phyloP scores from a whole-genome alignment of 2,797 vertebrate species.

The Coreius guichenoti region DNA sequence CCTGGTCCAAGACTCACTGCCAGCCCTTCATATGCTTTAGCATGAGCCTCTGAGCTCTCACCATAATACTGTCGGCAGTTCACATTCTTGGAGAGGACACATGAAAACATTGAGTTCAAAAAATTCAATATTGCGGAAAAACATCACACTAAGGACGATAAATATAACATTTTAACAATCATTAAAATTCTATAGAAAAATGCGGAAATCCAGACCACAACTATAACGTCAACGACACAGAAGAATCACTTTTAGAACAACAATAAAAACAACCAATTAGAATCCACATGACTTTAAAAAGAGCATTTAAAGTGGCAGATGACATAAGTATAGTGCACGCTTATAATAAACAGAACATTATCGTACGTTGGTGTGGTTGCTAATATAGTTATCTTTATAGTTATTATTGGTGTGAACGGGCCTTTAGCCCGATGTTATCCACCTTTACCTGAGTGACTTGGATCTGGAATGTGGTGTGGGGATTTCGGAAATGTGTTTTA shows the following conservation, averaged over 20 bases:
- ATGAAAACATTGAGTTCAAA: not conserved
- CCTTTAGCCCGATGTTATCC: not conserved
- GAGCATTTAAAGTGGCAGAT: not conserved
- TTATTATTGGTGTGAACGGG: not conserved
- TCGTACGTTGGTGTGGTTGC: not conserved
- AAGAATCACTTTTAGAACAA: not conserved
- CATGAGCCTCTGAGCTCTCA: conserved; percentile 65
- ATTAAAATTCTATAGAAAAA: not conserved
- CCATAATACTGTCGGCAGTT: conserved; percentile 71
- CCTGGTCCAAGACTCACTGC: conserved; percentile 54
- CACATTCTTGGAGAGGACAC: conserved; percentile 61
- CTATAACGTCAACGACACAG: not conserved
- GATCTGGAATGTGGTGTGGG: conserved; percentile 73
- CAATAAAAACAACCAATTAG: not conserved
- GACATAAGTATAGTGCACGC: not conserved
- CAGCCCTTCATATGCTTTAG: conserved; percentile 67
- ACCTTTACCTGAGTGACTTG: conserved; percentile 68
- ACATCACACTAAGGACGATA: not conserved
- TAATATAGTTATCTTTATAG: not conserved
- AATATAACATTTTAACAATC: not conserved
- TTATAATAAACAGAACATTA: not conserved
- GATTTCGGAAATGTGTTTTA: conserved; percentile 72
- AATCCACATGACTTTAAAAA: not conserved
- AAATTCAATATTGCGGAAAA: not conserved
- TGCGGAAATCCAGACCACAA: not conserved